Conservation (phyloP, 2,888 invertebrate genomes). For the Isoperla grammatica region DNA sequence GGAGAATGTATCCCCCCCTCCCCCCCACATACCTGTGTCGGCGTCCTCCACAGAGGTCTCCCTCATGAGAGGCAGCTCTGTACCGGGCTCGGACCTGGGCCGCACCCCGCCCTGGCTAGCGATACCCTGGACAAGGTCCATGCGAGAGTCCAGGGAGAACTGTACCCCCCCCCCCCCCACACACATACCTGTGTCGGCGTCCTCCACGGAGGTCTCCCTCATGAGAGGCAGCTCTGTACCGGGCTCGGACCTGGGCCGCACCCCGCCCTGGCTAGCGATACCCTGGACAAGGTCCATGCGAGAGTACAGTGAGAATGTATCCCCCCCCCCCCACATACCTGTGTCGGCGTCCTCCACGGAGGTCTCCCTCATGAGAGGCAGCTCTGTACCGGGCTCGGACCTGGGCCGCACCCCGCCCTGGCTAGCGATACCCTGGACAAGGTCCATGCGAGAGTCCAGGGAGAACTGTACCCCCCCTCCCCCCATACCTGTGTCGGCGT, state of each 20-base stretch:
- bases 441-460: constrained; percentile 84
- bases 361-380: constrained; percentile 26
- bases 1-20: no score
- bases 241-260: constrained; percentile 20
- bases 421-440: constrained; percentile 57
- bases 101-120: no score
- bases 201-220: constrained; percentile 24
- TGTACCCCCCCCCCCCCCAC: no score
- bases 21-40: no score
- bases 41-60: no score
- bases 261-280: constrained; percentile 19
- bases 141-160: no score
- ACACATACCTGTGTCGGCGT: background rate
- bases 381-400: constrained; percentile 18
- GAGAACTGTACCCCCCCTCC: constrained; percentile 51
- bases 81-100: no score
- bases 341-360: constrained; percentile 16
- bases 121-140: no score
- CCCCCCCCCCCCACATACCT: no score
- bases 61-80: no score
- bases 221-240: constrained; percentile 14
- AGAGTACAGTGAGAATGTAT: constrained; percentile 87
- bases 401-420: constrained; percentile 18
- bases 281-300: constrained; percentile 82
- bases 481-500: background rate